phyloP scores from a whole-genome alignment of 2,113 vertebrate genomes.

The Phrynosoma platyrhinos region DNA sequence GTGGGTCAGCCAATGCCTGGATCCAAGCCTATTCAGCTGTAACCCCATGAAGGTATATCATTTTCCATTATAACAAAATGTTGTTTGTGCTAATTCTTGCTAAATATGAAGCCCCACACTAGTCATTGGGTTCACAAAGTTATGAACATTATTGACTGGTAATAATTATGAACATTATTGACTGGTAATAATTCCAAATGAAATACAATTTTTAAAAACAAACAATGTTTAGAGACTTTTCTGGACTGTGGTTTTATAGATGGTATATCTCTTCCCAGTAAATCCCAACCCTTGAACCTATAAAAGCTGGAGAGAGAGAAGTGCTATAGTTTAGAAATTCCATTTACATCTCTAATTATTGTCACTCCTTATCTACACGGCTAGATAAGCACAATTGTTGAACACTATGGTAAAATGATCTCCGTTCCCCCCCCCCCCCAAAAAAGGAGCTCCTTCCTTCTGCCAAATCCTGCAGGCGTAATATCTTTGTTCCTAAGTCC shows the following conservation, averaged over 20 bases:
- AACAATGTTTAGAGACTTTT: conserved; percentile 37
- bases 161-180: background rate
- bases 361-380: conserved; percentile 43
- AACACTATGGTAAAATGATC: conserved; percentile 64
- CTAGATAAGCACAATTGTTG: conserved; percentile 62
- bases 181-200: conserved; percentile 28
- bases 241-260: conserved; percentile 45
- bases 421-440: too few species aligned
- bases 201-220: conserved; percentile 4
- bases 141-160: background rate
- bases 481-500: conserved; percentile 55
- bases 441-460: conserved; percentile 56
- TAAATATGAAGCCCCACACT: too few species aligned
- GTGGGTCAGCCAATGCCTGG: too few species aligned
- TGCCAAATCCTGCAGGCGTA: conserved; percentile 67
- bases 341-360: conserved; percentile 17
- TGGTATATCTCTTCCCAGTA: conserved; percentile 43
- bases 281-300: conserved; percentile 43
- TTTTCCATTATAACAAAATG: too few species aligned
- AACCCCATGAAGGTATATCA: too few species aligned
- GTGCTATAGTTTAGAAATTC: conserved; percentile 46
- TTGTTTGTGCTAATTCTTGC: too few species aligned
- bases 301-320: background rate
- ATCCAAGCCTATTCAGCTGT: too few species aligned
- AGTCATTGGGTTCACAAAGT: too few species aligned